Base-by-base conservation (phyloP, 1,140 invertebrate species). In the Arctopsyche grandis region DNA sequence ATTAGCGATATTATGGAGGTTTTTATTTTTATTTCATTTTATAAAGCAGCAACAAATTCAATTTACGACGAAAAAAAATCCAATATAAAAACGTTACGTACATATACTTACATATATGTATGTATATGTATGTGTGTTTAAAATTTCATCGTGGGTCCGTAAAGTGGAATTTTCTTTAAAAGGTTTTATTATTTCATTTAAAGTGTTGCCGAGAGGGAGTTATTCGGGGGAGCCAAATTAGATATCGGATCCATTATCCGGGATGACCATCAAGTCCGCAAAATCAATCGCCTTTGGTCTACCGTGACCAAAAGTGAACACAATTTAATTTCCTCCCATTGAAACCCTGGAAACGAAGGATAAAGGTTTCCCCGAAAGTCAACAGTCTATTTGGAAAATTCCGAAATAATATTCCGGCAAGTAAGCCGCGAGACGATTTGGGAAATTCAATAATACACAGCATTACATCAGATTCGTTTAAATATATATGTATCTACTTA, bases 221-320 rank as follows among this genome's bases (percentile, higher is more conserved):
- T n/a, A 69, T 38, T 48, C 43, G 48, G 63, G 63, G 66, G 38
- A 66, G 75, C 77, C 29, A 82, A 82, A 82, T 80, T 80, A 78
- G 78, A 82, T 82, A 82, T 77, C 56, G 78, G 79, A 80, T 76
- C 81, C 78, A 80, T 80, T 82, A 82, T 78, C 81, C 73, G 21
- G 16, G 29, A 74, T 63, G 77, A 70, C 75, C 80, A 48, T 79
- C 78, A 44, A 69, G 60, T 22, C 75, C 14, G 19, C 52, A 70
- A 74, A 82, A 80, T 82, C 81, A 80, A 82, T 80, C 48, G 79
- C 76, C 48, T 58, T 19, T 26, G 19, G 77, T 69, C 70, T 21
- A 44, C 69, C 19, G 73, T 73, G 29, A 69, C 26, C 66, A 78
- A 48, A 69, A 78, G 80, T 58, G 76, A 76, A 71, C 43, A 22